phyloP scores from a whole-genome alignment of 2,888 invertebrate species.

The Pterostichus madidus region DNA sequence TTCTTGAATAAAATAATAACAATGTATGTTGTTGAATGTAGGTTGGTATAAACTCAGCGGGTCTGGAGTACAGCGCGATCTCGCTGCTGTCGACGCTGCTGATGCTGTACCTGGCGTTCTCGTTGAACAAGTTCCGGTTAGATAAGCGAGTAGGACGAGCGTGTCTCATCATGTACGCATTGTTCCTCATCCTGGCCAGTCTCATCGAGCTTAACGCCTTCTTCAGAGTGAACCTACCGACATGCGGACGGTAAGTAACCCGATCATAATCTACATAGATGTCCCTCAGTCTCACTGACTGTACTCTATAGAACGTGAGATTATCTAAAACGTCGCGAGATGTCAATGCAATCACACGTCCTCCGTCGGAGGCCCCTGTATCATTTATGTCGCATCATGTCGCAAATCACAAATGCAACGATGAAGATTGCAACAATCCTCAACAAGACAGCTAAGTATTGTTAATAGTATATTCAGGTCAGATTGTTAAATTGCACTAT shows the following conservation, averaged over 20 bases:
- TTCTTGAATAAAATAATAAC: not conserved
- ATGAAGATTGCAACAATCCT: slow-evolving; percentile 59
- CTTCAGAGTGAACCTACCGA: slow-evolving; percentile 93
- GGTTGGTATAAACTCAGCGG: slow-evolving; percentile 93
- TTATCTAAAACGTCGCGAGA: slow-evolving; percentile 51
- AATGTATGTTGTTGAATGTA: slow-evolving; percentile 73
- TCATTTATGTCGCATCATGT: slow-evolving; percentile 53
- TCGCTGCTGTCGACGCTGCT: slow-evolving; percentile 92
- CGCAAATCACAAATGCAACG: slow-evolving; percentile 61
- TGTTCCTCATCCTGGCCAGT: slow-evolving; percentile 92
- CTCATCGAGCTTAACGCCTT: slow-evolving; percentile 96
- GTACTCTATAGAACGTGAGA: slow-evolving; percentile 62
- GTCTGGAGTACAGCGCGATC: slow-evolving; percentile 94
- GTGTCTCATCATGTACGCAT: slow-evolving; percentile 91
- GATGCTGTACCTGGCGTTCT: slow-evolving; percentile 90
- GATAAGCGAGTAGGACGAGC: slow-evolving; percentile 91
- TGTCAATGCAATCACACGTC: slow-evolving; percentile 48
- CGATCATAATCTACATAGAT: not conserved
- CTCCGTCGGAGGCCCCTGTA: slow-evolving; percentile 22
- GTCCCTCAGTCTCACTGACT: not conserved
- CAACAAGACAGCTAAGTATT: slow-evolving; percentile 46
- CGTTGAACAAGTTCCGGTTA: slow-evolving; percentile 92
- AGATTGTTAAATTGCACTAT: slow-evolving; percentile 59
- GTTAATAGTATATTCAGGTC: slow-evolving; percentile 62
- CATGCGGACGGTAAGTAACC: slow-evolving; percentile 83